Evolutionary conservation across 1,140 invertebrate species (phyloP).

Genomic region (Drosophila melanica): DNA sequence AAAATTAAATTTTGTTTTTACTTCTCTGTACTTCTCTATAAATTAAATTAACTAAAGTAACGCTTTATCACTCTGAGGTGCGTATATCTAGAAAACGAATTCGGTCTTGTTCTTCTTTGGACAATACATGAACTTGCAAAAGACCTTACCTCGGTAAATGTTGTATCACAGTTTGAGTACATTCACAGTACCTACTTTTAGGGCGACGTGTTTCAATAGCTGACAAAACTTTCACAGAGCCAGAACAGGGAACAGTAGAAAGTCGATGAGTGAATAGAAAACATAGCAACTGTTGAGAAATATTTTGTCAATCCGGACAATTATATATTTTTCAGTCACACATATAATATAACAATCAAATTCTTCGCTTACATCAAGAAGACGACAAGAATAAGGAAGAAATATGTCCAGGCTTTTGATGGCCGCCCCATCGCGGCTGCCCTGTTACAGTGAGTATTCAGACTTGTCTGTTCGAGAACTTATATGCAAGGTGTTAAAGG

Average conservation of each 20-base stretch:
- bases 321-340: constrained; percentile 39
- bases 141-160: not conserved
- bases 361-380: constrained; percentile 11
- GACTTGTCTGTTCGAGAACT: too few relatives aligned
- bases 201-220: not conserved
- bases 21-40: too few relatives aligned
- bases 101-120: not conserved
- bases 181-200: not conserved
- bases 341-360: constrained; percentile 24
- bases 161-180: not conserved
- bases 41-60: too few relatives aligned
- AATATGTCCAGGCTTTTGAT: constrained; percentile 62
- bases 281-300: constrained; percentile 29
- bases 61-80: not conserved
- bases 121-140: not conserved
- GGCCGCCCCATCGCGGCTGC: constrained; percentile 39
- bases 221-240: not conserved
- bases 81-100: not conserved
- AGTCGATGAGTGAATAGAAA: constrained; percentile 1
- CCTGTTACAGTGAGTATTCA: constrained; percentile 50
- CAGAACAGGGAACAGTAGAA: not conserved
- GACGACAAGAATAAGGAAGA: not conserved
- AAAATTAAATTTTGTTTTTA: constrained; percentile 31
- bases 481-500: too few relatives aligned
- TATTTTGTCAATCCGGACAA: constrained; percentile 10